Conservation (phyloP, 1,140 invertebrate species). For the Lordiphosa stackelbergi region DNA sequence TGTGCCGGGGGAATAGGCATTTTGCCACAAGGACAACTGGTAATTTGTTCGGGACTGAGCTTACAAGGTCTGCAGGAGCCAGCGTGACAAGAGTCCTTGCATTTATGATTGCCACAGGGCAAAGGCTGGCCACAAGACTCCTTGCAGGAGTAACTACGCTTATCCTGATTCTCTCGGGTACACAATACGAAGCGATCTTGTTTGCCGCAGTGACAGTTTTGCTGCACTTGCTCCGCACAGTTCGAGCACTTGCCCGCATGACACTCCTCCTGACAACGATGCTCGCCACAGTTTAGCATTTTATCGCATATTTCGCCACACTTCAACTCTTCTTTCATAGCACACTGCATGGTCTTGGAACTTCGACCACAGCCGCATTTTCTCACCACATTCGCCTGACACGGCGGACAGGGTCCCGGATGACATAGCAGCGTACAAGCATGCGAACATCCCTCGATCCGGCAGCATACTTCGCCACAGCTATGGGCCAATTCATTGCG, state of each 20-base stretch:
- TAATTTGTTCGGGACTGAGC: constrained; percentile 82
- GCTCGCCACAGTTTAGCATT: constrained; percentile 84
- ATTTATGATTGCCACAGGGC: constrained; percentile 88
- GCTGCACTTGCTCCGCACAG: constrained; percentile 82
- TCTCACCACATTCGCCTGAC: constrained; percentile 81
- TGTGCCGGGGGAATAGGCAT: constrained; percentile 77
- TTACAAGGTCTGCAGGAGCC: constrained; percentile 82
- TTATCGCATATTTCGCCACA: constrained; percentile 87
- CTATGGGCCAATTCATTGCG: constrained; percentile 89
- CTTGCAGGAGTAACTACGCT: constrained; percentile 81
- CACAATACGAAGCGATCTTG: constrained; percentile 79
- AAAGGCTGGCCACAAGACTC: constrained; percentile 83
- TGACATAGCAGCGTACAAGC: constrained; percentile 93
- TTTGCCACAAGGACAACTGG: constrained; percentile 91
- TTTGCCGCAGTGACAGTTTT: constrained; percentile 76
- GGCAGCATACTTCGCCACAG: constrained; percentile 91
- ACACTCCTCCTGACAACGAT: constrained; percentile 86
- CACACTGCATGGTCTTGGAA: constrained; percentile 84
- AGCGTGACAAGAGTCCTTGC: constrained; percentile 84
- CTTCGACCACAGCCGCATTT: constrained; percentile 87
- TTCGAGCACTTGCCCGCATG: constrained; percentile 86
- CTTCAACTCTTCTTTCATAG: constrained; percentile 81
- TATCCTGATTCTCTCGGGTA: constrained; percentile 76
- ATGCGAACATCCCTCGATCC: constrained; percentile 85
- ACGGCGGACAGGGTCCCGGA: constrained; percentile 92